Evolutionary conservation across 2,113 vertebrate genomes (phyloP).

Genomic region (Amphilophus citrinellus): DNA sequence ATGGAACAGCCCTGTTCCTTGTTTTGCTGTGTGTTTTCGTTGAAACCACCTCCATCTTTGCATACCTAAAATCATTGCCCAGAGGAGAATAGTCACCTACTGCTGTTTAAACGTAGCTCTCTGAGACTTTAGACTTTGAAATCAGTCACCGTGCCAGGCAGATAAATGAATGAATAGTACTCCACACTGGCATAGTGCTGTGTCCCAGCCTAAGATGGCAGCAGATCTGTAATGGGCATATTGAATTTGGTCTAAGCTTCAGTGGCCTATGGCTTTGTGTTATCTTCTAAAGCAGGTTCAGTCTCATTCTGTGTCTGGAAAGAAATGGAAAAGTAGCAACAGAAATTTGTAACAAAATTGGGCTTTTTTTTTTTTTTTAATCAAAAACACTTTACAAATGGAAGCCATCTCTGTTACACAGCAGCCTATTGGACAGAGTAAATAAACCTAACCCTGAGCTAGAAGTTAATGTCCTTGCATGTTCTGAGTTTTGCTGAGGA

Average conservation of each 20-base stretch:
- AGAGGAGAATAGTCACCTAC: slow-evolving; percentile 19
- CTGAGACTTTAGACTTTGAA: slow-evolving; percentile 22
- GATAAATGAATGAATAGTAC: slow-evolving; percentile 33
- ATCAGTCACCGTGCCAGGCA: slow-evolving; percentile 27
- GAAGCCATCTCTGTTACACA: slow-evolving; percentile 13
- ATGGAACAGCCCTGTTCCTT: not conserved
- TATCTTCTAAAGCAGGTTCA: slow-evolving; percentile 43
- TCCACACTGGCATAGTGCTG: not conserved
- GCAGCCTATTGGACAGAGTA: slow-evolving; percentile 21
- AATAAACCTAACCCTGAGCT: slow-evolving; percentile 32
- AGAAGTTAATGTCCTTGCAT: slow-evolving; percentile 49
- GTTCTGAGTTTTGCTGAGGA: slow-evolving; percentile 40
- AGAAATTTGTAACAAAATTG: slow-evolving; percentile 34
- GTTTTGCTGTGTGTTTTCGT: not conserved
- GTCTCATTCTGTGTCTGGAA: not conserved
- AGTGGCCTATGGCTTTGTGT: slow-evolving; percentile 11
- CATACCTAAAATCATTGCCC: not conserved
- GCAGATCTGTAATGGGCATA: slow-evolving; percentile 23
- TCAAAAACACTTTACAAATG: slow-evolving; percentile 24
- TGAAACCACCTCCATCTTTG: slow-evolving; percentile 35
- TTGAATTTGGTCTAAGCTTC: slow-evolving; percentile 43
- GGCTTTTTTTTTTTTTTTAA: slow-evolving; percentile 3
- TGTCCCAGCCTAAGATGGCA: slow-evolving; percentile 26
- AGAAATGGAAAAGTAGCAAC: not conserved
- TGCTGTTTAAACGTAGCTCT: slow-evolving; percentile 48